Evolutionary conservation across 1,140 invertebrate species (phyloP).

Genomic region (Macrostomum lignano): DNA sequence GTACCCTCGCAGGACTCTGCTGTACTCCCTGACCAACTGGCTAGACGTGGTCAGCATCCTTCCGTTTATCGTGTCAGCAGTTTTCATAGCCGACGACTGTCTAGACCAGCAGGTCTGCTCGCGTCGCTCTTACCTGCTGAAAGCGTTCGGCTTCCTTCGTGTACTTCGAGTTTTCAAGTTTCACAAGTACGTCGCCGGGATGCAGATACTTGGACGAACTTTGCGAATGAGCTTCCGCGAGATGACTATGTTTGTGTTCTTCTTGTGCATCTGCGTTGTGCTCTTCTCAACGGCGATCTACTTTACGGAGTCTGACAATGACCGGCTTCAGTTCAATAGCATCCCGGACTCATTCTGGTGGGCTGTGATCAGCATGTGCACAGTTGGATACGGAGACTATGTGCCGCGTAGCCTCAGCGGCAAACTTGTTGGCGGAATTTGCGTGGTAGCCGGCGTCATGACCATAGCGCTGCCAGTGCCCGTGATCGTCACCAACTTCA

Average conservation of each 20-base stretch:
- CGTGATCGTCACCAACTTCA: conserved; percentile 98
- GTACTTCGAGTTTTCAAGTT: conserved; percentile 10
- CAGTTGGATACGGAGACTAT: conserved; percentile 91
- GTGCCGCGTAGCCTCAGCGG: conserved; percentile 84
- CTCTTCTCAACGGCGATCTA: conserved; percentile 12
- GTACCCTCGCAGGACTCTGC: conserved; percentile 14
- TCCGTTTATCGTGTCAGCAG: conserved; percentile 90
- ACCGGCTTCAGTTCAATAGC: conserved; percentile 26
- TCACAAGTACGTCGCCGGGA: conserved; percentile 23
- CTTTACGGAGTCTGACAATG: conserved; percentile 11
- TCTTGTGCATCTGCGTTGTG: conserved; percentile 11
- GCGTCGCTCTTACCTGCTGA: conserved; percentile 40
- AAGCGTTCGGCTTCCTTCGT: conserved; percentile 12
- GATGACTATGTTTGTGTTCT: conserved; percentile 11
- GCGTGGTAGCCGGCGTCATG: conserved; percentile 81
- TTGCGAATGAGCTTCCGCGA: conserved; percentile 13
- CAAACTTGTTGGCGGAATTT: conserved; percentile 86
- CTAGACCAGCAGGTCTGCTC: conserved; percentile 38
- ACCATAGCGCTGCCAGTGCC: conserved; percentile 55
- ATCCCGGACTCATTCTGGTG: conserved; percentile 52
- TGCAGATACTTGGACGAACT: conserved; percentile 13
- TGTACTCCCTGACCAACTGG: conserved; percentile 88
- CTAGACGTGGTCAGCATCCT: conserved; percentile 88
- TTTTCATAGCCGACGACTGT: conserved; percentile 58
- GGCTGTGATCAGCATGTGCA: conserved; percentile 81